Evolutionary conservation across 2,888 invertebrate species (phyloP), one percentile per base, ranked within the genome.

Genomic region (Tetropium fuscum): DNA sequence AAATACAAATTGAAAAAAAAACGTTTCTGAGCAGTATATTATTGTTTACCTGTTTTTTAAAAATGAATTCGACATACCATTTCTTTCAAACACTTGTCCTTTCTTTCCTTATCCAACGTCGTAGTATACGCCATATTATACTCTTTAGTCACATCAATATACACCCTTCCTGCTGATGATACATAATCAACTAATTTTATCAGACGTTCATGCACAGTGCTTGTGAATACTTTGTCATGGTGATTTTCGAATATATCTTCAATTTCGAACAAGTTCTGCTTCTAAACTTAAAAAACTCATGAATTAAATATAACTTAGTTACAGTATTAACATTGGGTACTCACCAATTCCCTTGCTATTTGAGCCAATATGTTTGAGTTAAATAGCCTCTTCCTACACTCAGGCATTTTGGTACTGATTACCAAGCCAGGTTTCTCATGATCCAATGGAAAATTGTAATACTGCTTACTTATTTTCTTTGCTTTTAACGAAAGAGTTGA

Each of bases 381-480:
- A 73, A 85, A 88, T 78, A 90, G 85, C 63, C 90, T 83, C 68
- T 87, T 85, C 58, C 89, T 83, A 62, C 88, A 86, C 77, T 91
- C 90, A 2, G 91, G 90, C 73, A 89, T 86, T 53, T 82, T 80
- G 0, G 84, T 83, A 22, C 84, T 85, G 13, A 90, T 81, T 76
- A 87, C 87, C 11, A 92, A 78, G 55, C 90, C 88, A 0, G 91
- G 91, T 67, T 88, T 90, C 27, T 85, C 83, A 22, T 86, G 84
- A n/a, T 83, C 83, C 13, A 69, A 74, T 4, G 66, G 44, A n/a
- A 73, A n/a, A 59, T 72, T 76, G 80, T 81, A 62, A 61, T 69
- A 74, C 3, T 66, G 55, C 43, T 76, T 76, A 8, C 68, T 65
- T 11, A 63, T 68, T 45, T 71, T 71, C 20, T 54, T 49, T 4